These are phyloP conservation scores for Spinus olivaceus DNA, from an alignment of 2,797 vertebrate species.

Conservation along the genomic window DNA sequence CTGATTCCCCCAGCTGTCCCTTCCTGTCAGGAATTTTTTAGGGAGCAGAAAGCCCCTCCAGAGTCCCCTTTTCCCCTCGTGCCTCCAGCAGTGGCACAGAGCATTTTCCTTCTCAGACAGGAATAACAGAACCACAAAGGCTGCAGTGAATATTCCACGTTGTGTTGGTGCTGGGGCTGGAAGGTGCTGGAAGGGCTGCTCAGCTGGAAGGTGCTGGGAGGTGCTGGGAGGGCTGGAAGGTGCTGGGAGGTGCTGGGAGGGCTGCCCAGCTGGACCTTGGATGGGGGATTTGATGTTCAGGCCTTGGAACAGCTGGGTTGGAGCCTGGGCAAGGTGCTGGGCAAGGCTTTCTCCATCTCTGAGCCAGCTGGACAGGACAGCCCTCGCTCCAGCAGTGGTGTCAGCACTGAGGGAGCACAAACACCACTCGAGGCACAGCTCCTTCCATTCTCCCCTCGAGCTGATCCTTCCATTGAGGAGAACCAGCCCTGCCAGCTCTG, in stretches of 20 bases:
- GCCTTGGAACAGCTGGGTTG: background rate
- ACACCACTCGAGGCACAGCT: background rate
- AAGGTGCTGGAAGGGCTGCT: background rate
- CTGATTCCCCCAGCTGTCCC: rapidly evolving
- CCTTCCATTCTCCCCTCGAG: background rate
- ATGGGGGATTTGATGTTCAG: background rate
- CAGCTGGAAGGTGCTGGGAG: background rate
- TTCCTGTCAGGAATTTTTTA: background rate
- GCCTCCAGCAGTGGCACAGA: background rate
- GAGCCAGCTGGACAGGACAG: background rate
- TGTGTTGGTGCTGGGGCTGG: background rate
- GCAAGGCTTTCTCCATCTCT: background rate
- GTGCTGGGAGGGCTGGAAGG: background rate
- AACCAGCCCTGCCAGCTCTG: background rate
- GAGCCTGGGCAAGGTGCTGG: background rate
- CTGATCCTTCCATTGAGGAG: background rate
- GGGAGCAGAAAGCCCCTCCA: background rate
- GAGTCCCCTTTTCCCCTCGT: background rate
- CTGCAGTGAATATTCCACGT: background rate
- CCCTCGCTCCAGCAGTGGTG: background rate
- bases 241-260: background rate
- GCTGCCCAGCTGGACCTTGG: background rate
- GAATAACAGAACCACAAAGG: background rate
- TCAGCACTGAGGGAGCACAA: background rate
- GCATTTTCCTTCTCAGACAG: background rate